phyloP scores from a whole-genome alignment of 2,113 vertebrate species.

The Hemiscyllium ocellatum region DNA sequence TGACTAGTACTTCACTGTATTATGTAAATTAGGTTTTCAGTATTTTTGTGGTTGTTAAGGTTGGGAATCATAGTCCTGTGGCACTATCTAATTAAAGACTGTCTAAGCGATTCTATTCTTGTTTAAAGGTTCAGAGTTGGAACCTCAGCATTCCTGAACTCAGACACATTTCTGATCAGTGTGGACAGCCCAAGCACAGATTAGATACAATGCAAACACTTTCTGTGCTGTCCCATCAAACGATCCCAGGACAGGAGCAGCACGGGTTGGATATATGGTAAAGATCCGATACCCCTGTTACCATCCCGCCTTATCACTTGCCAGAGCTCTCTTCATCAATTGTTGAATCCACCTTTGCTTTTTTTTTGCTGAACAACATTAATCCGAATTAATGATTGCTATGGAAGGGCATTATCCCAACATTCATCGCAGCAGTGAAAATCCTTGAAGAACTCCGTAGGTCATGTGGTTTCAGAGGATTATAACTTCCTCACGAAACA shows the following conservation, averaged over 20 bases:
- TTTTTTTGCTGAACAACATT: background rate
- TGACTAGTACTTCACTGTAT: background rate
- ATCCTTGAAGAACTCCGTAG: background rate
- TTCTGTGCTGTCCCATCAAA: background rate
- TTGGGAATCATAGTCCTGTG: background rate
- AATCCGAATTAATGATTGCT: background rate
- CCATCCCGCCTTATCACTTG: background rate
- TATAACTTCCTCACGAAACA: background rate
- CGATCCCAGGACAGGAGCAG: background rate
- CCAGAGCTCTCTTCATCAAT: background rate
- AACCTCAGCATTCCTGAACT: background rate
- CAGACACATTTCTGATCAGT: background rate
- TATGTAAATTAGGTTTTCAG: conserved; percentile 12
- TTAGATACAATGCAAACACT: background rate
- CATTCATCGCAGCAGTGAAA: background rate
- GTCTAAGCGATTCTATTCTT: background rate
- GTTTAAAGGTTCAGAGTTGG: background rate
- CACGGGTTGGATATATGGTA: background rate
- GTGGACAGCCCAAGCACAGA: background rate
- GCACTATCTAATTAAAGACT: background rate
- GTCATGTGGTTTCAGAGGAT: too few species aligned
- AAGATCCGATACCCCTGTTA: background rate
- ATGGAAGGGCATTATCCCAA: background rate
- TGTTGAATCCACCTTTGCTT: background rate
- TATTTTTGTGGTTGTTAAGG: background rate